A percentile compares a stretch with the other conserved stretches of the same genome.
Conservation (phyloP, 2,797 vertebrate genomes). For the Dryobates pubescens region DNA sequence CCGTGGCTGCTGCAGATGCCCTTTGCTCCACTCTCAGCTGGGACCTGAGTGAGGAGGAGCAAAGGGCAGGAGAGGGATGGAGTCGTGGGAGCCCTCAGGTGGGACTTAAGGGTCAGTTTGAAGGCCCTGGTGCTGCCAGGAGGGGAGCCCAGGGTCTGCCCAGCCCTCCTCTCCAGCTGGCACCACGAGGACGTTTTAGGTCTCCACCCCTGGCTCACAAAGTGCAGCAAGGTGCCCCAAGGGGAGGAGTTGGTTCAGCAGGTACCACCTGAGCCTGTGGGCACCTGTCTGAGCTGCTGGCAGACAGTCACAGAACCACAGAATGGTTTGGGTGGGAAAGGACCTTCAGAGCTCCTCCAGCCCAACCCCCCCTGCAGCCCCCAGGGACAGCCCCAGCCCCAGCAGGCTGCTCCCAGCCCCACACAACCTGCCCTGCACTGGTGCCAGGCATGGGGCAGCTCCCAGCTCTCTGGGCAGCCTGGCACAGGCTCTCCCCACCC, state of each 20-base stretch:
- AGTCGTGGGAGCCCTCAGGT: fast-evolving
- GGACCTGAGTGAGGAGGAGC: not conserved
- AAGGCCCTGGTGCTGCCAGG: fast-evolving
- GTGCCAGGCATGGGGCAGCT: no score
- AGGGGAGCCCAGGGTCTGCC: not conserved
- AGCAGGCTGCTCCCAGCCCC: no score
- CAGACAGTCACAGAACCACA: not conserved
- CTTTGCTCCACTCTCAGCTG: not conserved
- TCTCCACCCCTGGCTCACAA: not conserved
- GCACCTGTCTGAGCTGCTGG: not conserved
- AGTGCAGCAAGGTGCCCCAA: not conserved
- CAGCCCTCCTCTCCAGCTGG: not conserved
- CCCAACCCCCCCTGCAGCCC: no score
- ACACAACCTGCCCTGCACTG: no score
- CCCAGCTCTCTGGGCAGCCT: no score
- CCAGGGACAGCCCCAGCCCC: no score
- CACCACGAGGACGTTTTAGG: fast-evolving
- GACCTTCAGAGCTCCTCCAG: no score
- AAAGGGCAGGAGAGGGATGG: not conserved
- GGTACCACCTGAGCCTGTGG: no score
- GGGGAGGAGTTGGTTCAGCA: not conserved
- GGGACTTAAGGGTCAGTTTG: fast-evolving
- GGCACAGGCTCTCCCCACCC: no score
- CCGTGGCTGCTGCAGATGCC: not conserved
- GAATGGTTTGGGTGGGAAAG: no score